A percentile compares a stretch with the other conserved stretches of the same genome.
phyloP scores from a whole-genome alignment of 1,140 invertebrate species.

The Dolichoris vasculosae region DNA sequence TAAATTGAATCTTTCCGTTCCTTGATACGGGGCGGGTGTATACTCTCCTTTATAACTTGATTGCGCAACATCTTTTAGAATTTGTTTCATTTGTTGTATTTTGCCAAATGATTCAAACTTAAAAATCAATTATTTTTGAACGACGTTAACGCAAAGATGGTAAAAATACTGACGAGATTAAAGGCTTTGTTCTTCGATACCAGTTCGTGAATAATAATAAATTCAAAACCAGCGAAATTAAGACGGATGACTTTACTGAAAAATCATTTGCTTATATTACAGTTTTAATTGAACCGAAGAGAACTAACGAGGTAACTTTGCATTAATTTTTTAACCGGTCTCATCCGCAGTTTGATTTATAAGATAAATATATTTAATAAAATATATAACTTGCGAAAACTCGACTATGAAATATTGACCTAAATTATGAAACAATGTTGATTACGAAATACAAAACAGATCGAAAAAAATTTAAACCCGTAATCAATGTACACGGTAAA shows the following conservation, averaged over 20 bases:
- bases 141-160: conserved; percentile 11
- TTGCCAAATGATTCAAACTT: neutral
- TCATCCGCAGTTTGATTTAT: neutral
- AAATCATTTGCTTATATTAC: neutral
- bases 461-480: neutral
- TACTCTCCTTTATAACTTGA: too few species aligned
- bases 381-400: neutral
- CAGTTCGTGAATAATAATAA: conserved; percentile 2
- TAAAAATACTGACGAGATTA: too few species aligned
- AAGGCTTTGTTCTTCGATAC: conserved; percentile 13
- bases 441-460: neutral
- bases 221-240: conserved; percentile 8
- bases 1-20: too few species aligned
- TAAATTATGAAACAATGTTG: neutral
- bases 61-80: too few species aligned
- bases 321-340: neutral
- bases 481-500: neutral
- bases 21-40: too few species aligned
- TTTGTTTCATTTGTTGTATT: neutral
- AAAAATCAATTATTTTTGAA: conserved; percentile 39
- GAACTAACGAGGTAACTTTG: neutral
- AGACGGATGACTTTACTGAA: conserved; percentile 41
- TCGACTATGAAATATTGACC: neutral
- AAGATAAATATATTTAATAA: neutral
- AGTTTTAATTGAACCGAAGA: neutral